Evolutionary conservation across 2,113 vertebrate genomes (phyloP), one percentile per base, ranked within the genome.

Genomic region (Halcyon malimbica): DNA sequence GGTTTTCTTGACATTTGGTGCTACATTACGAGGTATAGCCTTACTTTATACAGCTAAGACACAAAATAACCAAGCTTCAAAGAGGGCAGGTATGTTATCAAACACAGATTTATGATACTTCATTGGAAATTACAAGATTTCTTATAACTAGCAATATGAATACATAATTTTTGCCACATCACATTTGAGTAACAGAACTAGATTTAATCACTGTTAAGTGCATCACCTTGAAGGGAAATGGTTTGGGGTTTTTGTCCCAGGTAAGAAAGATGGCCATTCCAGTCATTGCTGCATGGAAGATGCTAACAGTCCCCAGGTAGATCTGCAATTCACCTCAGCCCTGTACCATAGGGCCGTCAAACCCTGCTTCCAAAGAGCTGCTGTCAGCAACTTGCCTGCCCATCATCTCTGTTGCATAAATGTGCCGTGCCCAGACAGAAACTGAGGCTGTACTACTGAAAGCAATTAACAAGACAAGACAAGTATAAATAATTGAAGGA

Each of bases 401-500:
- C 65, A 29, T 24, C 78, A 80, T 37, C 59, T 65, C 56, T 65
- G 50, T 4, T 93, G 35, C 77, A 82, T 51, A 67, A 76, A 67
- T 50, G 37, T 15, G 13, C 70, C 25, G 7, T 62, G 86, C 60
- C 51, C 68, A 83, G 77, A 46, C 60, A 88, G 91, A 93, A 83
- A 92, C 64, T 56, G 69, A 87, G 87, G 64, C 80, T 54, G 29
- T 54, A 71, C 81, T 87, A 89, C 95, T 74, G 46, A 90, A 97
- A 88, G 75, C 96, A 94, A 94, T 96, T 97, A 98, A 97, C 89
- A 96, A 96, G 94, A 97, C 89, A 96, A 96, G 94, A 92, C 25
- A 94, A 69, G 41, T 83, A 87, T 97, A 90, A 98, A 98, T 97
- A 97, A 98, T 93, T 98, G 74, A 98, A 96, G 2, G 17, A 78